Conservation (phyloP, 2,113 vertebrate species). For the Ptyas mucosa region DNA sequence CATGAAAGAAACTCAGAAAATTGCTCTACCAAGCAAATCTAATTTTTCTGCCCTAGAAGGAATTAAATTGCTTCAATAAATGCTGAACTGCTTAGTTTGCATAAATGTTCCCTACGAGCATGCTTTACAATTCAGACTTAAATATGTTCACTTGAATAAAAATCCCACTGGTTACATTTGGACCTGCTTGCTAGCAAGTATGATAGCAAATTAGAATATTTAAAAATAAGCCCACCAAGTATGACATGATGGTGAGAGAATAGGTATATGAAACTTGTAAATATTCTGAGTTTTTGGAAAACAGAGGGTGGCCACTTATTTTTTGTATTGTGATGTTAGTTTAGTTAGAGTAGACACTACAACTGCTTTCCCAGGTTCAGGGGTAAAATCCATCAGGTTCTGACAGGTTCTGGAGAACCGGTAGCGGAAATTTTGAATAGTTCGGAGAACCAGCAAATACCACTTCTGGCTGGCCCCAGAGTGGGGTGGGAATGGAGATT, state of each 20-base stretch:
- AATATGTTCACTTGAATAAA: constrained; percentile 1
- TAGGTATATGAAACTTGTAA: neutral
- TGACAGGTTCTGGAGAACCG: too few species aligned
- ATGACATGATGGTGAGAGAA: neutral
- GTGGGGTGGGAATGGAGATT: too few species aligned
- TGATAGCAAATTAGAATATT: neutral
- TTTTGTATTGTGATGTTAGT: neutral
- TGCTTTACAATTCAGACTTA: neutral
- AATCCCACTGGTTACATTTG: neutral
- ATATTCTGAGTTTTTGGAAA: neutral
- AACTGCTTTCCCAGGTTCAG: neutral
- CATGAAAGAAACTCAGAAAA: neutral
- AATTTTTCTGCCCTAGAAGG: neutral
- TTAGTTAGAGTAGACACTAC: neutral
- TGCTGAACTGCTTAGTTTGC: constrained; percentile 9
- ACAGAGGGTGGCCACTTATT: neutral
- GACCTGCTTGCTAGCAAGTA: neutral
- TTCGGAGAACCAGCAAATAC: too few species aligned
- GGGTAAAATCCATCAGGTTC: too few species aligned
- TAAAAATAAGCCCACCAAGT: neutral
- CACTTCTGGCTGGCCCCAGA: too few species aligned
- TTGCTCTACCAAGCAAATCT: constrained; percentile 5
- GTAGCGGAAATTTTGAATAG: too few species aligned
- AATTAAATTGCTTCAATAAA: constrained; percentile 7
- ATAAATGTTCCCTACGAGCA: constrained; percentile 11